These are phyloP conservation scores for Psettodes erumei DNA, from an alignment of 2,113 vertebrate genomes.

Conservation along the genomic window DNA sequence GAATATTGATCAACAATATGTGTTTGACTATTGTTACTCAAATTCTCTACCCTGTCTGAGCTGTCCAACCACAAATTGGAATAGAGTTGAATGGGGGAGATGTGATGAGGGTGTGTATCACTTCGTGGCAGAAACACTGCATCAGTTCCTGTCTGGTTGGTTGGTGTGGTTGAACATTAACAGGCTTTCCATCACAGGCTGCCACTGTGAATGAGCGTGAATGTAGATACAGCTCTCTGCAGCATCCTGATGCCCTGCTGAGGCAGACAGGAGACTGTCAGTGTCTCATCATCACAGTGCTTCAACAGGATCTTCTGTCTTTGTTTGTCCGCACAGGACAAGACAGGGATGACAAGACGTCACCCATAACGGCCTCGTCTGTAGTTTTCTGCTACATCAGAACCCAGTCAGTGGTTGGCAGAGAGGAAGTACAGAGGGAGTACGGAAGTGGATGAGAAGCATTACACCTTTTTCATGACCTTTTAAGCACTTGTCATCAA, in stretches of 20 bases:
- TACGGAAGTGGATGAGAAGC: slow-evolving; percentile 2
- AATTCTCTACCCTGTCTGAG: not conserved
- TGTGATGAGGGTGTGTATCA: not conserved
- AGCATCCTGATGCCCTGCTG: slow-evolving; percentile 72
- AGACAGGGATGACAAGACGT: slow-evolving; percentile 61
- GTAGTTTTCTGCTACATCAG: slow-evolving; percentile 59
- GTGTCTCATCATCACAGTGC: slow-evolving; percentile 48
- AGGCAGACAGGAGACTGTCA: slow-evolving; percentile 55
- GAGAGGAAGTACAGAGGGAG: slow-evolving; percentile 40
- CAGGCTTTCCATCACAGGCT: slow-evolving; percentile 51
- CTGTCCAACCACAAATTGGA: not conserved
- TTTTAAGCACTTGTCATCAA: slow-evolving; percentile 13
- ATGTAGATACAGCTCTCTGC: slow-evolving; percentile 42
- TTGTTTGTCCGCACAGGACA: slow-evolving; percentile 67
- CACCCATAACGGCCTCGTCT: slow-evolving; percentile 67
- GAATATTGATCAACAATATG: not conserved
- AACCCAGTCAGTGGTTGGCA: slow-evolving; percentile 57
- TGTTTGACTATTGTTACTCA: not conserved
- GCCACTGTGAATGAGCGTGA: slow-evolving; percentile 52
- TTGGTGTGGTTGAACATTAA: slow-evolving; percentile 78
- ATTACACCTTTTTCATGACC: slow-evolving; percentile 11
- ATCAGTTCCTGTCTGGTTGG: slow-evolving; percentile 75
- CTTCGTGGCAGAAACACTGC: slow-evolving; percentile 41
- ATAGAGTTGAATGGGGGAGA: not conserved
- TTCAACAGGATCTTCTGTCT: slow-evolving; percentile 57